These are phyloP conservation scores for Trachemys scripta DNA, from an alignment of 2,113 vertebrate genomes.

Conservation along the genomic window DNA sequence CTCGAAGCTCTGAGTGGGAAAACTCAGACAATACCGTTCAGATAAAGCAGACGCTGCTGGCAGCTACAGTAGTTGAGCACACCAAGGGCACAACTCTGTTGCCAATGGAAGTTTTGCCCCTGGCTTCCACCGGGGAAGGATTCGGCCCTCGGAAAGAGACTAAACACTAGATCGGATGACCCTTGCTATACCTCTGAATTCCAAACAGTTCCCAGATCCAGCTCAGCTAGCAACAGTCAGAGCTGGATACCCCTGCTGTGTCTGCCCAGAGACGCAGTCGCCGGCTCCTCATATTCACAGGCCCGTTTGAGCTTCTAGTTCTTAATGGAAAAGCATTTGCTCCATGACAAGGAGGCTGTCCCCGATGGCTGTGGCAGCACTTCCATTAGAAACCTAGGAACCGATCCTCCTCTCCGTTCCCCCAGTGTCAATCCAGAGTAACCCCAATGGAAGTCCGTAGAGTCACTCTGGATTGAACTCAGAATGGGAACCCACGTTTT, in stretches of 20 bases:
- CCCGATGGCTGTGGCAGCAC: rapidly evolving
- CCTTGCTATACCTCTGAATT: background rate
- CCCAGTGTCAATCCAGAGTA: background rate
- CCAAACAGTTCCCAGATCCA: background rate
- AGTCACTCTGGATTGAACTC: background rate
- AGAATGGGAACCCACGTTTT: background rate
- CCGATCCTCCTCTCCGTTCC: background rate
- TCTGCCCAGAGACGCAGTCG: background rate
- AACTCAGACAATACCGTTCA: conserved; percentile 50
- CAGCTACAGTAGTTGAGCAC: conserved; percentile 20
- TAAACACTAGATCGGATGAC: background rate
- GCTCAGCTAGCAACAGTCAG: background rate
- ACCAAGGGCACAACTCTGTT: background rate
- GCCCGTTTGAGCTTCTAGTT: background rate
- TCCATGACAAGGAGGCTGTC: background rate
- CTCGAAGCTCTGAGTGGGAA: conserved; percentile 67
- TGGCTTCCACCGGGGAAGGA: background rate
- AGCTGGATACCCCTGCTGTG: background rate
- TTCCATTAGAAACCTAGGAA: background rate
- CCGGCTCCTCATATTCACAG: background rate
- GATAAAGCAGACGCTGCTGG: conserved; percentile 46
- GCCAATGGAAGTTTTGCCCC: background rate
- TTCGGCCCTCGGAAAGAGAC: rapidly evolving
- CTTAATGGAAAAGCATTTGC: background rate
- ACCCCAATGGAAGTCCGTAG: rapidly evolving